phyloP scores from a whole-genome alignment of 2,113 vertebrate species.

The Vanacampus margaritifer region DNA sequence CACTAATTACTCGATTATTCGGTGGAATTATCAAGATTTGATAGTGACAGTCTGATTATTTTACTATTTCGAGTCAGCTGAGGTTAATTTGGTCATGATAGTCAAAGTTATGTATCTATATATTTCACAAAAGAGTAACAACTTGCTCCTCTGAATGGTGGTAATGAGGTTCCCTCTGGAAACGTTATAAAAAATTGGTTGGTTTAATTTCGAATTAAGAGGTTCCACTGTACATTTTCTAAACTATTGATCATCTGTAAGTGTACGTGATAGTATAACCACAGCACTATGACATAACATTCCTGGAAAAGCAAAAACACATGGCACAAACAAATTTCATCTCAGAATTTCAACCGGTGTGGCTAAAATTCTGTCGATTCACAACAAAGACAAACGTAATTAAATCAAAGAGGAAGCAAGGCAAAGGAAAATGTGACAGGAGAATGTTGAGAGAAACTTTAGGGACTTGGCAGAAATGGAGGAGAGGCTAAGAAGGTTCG shows the following conservation, averaged over 20 bases:
- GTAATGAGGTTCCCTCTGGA: background rate
- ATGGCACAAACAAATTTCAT: slow-evolving; percentile 61
- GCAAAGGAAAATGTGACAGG: slow-evolving; percentile 71
- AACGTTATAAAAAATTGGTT: background rate
- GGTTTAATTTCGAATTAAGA: background rate
- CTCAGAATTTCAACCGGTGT: slow-evolving; percentile 74
- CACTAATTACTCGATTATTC: no score
- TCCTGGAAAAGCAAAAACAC: slow-evolving; percentile 50
- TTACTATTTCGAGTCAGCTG: no score
- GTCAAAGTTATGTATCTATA: no score
- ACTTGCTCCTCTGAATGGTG: no score
- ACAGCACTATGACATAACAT: slow-evolving; percentile 60
- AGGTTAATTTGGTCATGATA: no score
- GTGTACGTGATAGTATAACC: slow-evolving; percentile 51
- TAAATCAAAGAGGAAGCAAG: slow-evolving; percentile 62
- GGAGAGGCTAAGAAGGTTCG: slow-evolving; percentile 63
- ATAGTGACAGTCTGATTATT: no score
- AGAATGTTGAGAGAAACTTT: slow-evolving; percentile 71
- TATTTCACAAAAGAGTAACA: no score
- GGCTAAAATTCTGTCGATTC: slow-evolving; percentile 76
- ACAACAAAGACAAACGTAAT: slow-evolving; percentile 68
- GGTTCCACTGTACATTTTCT: slow-evolving; percentile 4
- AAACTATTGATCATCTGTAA: slow-evolving; percentile 50
- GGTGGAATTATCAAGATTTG: no score
- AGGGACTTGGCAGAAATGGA: slow-evolving; percentile 71